Evolutionary conservation across 2,888 invertebrate species (phyloP).

Genomic region (Hecatera dysodea): DNA sequence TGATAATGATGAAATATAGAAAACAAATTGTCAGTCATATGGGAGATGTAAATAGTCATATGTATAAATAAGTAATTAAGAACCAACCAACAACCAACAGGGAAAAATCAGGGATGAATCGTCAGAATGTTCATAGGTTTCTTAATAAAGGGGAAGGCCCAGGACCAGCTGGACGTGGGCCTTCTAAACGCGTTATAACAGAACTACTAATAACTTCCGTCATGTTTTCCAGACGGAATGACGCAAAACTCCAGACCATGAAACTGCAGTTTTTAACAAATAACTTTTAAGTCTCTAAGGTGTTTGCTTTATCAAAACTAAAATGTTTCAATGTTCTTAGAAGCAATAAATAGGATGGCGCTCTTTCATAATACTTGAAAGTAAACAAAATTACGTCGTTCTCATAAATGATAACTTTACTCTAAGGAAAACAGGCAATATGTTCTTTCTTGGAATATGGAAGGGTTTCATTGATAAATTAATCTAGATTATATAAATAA

Average conservation of each 20-base stretch:
- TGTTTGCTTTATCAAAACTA: not conserved
- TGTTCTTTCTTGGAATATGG: not conserved
- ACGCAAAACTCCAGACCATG: not conserved
- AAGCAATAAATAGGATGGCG: too few relatives aligned
- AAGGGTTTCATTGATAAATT: constrained; percentile 14
- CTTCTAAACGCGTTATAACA: not conserved
- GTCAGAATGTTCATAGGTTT: not conserved
- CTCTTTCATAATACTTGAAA: too few relatives aligned
- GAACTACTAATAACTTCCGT: not conserved
- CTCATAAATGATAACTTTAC: constrained; percentile 8
- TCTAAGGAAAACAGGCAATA: constrained; percentile 22
- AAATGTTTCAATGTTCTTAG: too few relatives aligned
- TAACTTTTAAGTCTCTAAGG: not conserved
- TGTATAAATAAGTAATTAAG: too few relatives aligned
- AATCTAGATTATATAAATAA: too few relatives aligned
- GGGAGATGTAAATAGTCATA: too few relatives aligned
- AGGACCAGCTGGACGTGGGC: not conserved
- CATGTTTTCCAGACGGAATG: not conserved
- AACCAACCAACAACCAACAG: too few relatives aligned
- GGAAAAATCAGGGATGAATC: not conserved
- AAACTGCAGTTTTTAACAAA: not conserved
- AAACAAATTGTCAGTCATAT: too few relatives aligned
- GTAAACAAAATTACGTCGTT: too few relatives aligned
- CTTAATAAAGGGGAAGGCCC: not conserved
- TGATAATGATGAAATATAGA: too few relatives aligned